These are phyloP conservation scores for Poecile atricapillus DNA, from an alignment of 2,113 vertebrate genomes.

Conservation along the genomic window DNA sequence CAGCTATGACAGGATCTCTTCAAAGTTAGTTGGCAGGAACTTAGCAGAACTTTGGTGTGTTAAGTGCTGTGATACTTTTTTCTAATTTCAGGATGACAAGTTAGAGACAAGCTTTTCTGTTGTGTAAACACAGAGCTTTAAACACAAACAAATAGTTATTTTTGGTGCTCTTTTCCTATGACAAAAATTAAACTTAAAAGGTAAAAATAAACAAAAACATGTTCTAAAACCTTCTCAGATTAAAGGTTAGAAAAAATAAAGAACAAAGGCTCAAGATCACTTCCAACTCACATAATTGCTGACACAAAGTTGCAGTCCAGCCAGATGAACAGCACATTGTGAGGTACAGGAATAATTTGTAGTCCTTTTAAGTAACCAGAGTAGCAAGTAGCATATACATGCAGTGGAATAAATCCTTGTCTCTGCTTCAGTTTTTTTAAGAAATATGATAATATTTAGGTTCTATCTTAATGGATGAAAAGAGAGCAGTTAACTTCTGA, in stretches of 20 bases:
- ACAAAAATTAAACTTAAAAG: background rate
- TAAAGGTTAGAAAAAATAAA: background rate
- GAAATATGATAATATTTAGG: background rate
- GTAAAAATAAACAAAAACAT: conserved; percentile 3
- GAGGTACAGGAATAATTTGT: background rate
- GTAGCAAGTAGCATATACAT: background rate
- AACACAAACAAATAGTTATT: conserved; percentile 37
- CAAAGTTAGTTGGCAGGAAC: background rate
- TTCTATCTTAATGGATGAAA: background rate
- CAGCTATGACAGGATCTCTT: background rate
- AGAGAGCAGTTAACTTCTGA: background rate
- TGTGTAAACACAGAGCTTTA: background rate
- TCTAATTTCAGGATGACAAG: background rate
- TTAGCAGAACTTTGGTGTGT: background rate
- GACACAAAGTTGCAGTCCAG: background rate
- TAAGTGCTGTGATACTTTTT: background rate
- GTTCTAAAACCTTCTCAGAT: background rate
- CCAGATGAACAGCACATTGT: background rate
- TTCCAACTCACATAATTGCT: background rate
- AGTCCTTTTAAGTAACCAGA: background rate
- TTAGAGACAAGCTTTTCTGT: background rate
- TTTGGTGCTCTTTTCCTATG: background rate
- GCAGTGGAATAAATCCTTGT: background rate
- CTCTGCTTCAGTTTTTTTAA: background rate
- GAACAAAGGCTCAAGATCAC: background rate